These are phyloP conservation scores for Machaerirhynchus nigripectus DNA, from an alignment of 2,113 vertebrate genomes.

Conservation along the genomic window DNA sequence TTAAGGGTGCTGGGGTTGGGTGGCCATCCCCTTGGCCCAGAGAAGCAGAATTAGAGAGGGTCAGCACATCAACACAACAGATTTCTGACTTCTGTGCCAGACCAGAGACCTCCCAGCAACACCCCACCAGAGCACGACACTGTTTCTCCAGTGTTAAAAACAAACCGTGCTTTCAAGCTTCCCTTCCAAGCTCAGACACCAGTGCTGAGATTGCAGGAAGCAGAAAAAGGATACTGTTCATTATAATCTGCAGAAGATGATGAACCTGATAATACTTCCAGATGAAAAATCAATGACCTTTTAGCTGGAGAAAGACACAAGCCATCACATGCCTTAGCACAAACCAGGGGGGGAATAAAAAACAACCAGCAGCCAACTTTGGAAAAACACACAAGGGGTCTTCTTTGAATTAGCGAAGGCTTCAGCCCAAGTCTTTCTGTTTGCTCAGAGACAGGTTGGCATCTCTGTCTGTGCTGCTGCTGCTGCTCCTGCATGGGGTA, in stretches of 20 bases:
- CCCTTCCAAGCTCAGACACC: not conserved
- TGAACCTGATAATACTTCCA: constrained; percentile 13
- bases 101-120: not conserved
- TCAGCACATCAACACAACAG: not conserved
- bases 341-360: not conserved
- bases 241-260: not conserved
- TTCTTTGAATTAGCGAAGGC: not conserved
- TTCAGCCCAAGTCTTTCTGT: not conserved
- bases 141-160: not conserved
- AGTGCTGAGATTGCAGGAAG: not conserved
- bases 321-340: not conserved
- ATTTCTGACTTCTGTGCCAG: not conserved
- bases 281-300: constrained; percentile 8
- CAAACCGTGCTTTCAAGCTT: not conserved
- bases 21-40: not conserved
- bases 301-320: not conserved
- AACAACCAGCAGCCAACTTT: not conserved
- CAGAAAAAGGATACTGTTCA: not conserved
- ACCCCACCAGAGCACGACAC: not conserved
- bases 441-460: constrained; percentile 41
- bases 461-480: constrained; percentile 32
- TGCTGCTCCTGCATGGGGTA: not conserved
- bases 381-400: not conserved
- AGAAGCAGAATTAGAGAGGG: not conserved
- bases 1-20: not conserved